These are phyloP conservation scores for Caenorhabditis sp. DNA, from an alignment of 2,888 invertebrate species.

Conservation along the genomic window DNA sequence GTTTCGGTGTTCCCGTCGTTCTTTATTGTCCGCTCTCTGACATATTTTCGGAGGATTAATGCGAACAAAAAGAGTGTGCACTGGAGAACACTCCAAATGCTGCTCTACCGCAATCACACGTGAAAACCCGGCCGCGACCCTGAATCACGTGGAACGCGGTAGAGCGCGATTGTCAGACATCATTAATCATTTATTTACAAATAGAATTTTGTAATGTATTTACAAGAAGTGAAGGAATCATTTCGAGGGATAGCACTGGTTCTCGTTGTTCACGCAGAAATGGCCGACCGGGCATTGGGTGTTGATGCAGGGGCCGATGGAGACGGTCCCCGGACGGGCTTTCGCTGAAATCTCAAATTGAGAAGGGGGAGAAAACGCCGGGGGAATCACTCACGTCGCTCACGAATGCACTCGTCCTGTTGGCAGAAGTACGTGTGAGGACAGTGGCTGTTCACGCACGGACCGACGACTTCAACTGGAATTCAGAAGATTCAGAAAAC, in stretches of 20 bases:
- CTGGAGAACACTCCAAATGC: too few relatives aligned
- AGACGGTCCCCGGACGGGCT: constrained; percentile 49
- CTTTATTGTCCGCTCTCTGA: too few relatives aligned
- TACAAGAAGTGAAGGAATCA: too few relatives aligned
- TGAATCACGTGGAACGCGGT: too few relatives aligned
- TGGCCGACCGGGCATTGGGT: constrained; percentile 69
- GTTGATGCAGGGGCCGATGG: constrained; percentile 76
- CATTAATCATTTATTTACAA: too few relatives aligned
- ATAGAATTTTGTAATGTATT: too few relatives aligned
- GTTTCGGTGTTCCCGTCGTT: too few relatives aligned
- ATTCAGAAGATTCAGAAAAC: not conserved
- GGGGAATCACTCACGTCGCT: constrained; percentile 47
- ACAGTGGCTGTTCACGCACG: constrained; percentile 73
- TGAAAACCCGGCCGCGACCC: too few relatives aligned
- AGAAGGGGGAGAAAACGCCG: not conserved
- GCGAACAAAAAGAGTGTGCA: too few relatives aligned
- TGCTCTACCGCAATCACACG: too few relatives aligned
- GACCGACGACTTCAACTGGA: constrained; percentile 70
- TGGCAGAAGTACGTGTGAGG: constrained; percentile 71
- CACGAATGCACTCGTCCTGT: constrained; percentile 64
- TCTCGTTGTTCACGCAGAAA: constrained; percentile 63
- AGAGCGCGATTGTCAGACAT: too few relatives aligned
- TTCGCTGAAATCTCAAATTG: constrained; percentile 54
- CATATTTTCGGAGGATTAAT: too few relatives aligned
- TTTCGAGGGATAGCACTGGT: constrained; percentile 69